These are phyloP conservation scores for Catocala fraxini DNA, from an alignment of 2,888 invertebrate genomes.

Conservation along the genomic window DNA sequence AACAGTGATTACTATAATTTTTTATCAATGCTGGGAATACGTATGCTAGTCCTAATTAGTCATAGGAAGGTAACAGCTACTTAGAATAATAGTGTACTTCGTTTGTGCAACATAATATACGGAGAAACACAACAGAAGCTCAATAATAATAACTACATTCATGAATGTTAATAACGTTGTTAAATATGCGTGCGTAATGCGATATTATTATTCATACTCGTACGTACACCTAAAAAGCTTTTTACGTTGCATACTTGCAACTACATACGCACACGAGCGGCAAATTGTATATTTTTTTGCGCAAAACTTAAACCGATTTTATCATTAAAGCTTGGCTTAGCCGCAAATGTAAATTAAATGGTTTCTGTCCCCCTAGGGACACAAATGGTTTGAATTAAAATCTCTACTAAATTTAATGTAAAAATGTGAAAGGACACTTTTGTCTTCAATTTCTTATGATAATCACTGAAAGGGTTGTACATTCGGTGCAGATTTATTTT, in stretches of 20 bases:
- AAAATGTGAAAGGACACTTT: conserved; percentile 36
- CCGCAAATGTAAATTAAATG: conserved; percentile 60
- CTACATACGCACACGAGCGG: conserved; percentile 15
- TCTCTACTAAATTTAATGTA: conserved; percentile 39
- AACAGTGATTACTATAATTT: no score
- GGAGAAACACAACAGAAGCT: no score
- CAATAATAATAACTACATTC: not conserved
- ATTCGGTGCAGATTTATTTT: conserved; percentile 21
- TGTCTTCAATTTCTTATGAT: conserved; percentile 27
- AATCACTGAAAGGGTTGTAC: conserved; percentile 21
- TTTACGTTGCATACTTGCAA: conserved; percentile 10
- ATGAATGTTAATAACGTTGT: not conserved
- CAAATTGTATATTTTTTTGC: conserved; percentile 4
- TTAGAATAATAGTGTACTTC: no score
- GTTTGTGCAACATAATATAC: no score
- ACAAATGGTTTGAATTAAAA: conserved; percentile 50
- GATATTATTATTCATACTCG: not conserved
- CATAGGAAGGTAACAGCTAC: no score
- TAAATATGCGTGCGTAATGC: conserved; percentile 1
- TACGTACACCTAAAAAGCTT: not conserved
- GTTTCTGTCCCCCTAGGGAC: conserved; percentile 37
- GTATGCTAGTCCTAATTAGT: no score
- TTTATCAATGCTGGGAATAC: no score
- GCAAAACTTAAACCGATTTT: conserved; percentile 34
- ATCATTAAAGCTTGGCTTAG: conserved; percentile 46